These are phyloP conservation scores for Pangasius larnaudii DNA, from an alignment of 2,797 vertebrate genomes.

Conservation along the genomic window DNA sequence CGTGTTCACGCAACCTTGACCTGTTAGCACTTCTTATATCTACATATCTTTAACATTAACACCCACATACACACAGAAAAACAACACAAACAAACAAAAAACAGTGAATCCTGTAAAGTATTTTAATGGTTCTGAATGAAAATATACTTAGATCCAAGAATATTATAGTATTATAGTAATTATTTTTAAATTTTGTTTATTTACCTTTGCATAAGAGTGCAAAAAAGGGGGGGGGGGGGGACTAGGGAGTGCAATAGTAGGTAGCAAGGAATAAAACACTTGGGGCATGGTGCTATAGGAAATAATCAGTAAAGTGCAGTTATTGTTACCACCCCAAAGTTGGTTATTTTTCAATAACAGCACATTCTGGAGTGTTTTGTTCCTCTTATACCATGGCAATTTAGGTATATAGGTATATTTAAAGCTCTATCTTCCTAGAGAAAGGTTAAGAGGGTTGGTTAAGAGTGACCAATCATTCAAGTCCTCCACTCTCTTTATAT, in stretches of 20 bases:
- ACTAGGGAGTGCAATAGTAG: neutral
- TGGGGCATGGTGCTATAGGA: neutral
- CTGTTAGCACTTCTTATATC: neutral
- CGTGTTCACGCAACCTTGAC: neutral
- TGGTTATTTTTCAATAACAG: neutral
- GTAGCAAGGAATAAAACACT: neutral
- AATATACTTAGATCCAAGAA: neutral
- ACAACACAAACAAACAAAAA: neutral
- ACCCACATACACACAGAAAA: too few species aligned
- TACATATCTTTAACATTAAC: too few species aligned
- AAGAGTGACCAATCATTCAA: neutral
- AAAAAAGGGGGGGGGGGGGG: neutral
- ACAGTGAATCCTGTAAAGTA: neutral
- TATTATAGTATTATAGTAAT: neutral
- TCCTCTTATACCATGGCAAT: neutral
- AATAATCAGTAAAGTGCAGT: neutral
- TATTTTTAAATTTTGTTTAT: neutral
- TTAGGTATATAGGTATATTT: neutral
- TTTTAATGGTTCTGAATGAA: neutral
- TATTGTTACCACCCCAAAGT: neutral
- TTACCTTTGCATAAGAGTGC: neutral
- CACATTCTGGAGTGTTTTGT: neutral
- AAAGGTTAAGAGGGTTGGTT: neutral
- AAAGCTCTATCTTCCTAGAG: neutral
- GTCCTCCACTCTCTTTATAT: neutral